Evolutionary conservation across 2,888 invertebrate genomes (phyloP), one percentile per base, ranked within the genome.

Genomic region (Drosophila leonis): DNA sequence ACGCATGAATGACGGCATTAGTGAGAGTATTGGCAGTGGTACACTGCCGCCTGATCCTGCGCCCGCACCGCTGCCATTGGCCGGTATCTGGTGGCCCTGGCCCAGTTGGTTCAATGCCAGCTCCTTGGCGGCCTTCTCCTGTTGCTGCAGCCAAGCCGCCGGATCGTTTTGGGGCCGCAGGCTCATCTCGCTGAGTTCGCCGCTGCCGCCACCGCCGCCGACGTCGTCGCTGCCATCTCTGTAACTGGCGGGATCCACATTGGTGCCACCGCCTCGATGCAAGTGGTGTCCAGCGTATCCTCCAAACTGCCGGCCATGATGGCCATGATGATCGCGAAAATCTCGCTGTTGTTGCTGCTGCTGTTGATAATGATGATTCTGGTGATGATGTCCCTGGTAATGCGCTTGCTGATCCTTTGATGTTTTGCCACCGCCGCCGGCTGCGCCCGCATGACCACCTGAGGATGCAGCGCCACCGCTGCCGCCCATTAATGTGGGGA

Each of bases 1-100:
- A 72, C 92, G 92, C 93, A 97, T 96, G 94, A 97, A 97, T 88
- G 95, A 95, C 88, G 97, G 97, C 94, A 97, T 95, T 84, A 97
- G 95, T 86, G 96, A 95, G 89, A 95, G 95, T 93, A 95, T 96
- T 90, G 96, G 96, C 91, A 95, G 94, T 75, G 95, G 95, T 82
- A 95, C 94, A 73, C 94, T 80, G 72, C 90, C 81, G 7, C 87
- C 90, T 13, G 83, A 52, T 24, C 72, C 82, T 29, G 89, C 76
- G 15, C 85, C 83, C 27, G 56, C 65, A 52, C 66, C 41, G 56
- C 61, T 56, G 18, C 72, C 78, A 37, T 80, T 77, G 46, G 68
- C 74, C 54, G 65, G 70, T 66, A 70, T 10, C 82, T 94, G 94
- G 90, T 93, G 93, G 92, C 93, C 93, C 93, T 94, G 93, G 92